Conservation (phyloP, 2,888 invertebrate genomes). For the Cryptus viduatorius region DNA sequence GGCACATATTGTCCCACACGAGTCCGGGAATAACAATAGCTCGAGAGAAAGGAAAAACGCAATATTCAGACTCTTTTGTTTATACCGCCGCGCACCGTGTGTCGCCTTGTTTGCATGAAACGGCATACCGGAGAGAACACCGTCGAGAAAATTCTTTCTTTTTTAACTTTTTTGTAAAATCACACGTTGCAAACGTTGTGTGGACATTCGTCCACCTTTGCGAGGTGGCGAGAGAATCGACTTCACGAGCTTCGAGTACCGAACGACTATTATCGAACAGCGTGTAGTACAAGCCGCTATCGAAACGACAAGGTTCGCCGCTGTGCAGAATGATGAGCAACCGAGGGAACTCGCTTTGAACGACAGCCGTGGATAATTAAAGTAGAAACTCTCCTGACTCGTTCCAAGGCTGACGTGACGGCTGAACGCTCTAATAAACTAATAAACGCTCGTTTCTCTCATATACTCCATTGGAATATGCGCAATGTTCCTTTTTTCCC, state of each 20-base stretch:
- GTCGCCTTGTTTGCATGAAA: neutral
- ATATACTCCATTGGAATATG: neutral
- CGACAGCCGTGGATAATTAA: constrained; percentile 44
- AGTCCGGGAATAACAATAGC: constrained; percentile 11
- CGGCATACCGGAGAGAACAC: neutral
- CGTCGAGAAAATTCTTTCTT: neutral
- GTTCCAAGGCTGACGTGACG: constrained; percentile 43
- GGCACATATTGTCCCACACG: neutral
- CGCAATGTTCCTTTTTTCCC: neutral
- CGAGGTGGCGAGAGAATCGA: neutral
- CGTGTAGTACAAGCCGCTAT: neutral
- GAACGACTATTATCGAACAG: neutral
- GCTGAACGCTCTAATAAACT: constrained; percentile 28
- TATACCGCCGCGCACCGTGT: constrained; percentile 1
- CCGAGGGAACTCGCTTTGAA: constrained; percentile 13
- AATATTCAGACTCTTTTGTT: constrained; percentile 27
- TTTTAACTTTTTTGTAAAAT: constrained; percentile 8
- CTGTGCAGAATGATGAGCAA: constrained; percentile 21
- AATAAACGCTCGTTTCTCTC: constrained; percentile 4
- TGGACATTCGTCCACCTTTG: constrained; percentile 25
- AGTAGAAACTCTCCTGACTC: constrained; percentile 3
- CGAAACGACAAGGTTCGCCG: neutral
- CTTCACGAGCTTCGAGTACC: neutral
- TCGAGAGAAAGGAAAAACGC: constrained; percentile 1
- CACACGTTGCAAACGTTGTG: neutral